Conservation (phyloP, 2,888 invertebrate genomes). For the Fragum whitleyi region DNA sequence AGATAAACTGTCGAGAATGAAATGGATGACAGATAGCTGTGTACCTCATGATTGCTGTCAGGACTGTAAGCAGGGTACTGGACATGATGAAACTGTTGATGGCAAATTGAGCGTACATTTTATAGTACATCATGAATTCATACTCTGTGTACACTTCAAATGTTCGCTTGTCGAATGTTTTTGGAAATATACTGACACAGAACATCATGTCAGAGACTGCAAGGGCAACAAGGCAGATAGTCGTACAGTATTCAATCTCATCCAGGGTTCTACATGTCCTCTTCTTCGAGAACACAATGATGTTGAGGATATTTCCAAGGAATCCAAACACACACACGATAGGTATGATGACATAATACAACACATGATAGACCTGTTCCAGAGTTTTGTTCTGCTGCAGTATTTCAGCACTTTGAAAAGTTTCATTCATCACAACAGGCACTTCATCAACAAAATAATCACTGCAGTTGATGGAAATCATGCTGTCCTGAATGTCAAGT, state of each 20-base stretch:
- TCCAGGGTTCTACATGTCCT: slow-evolving; percentile 84
- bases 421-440: slow-evolving; percentile 2
- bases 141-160: slow-evolving; percentile 87
- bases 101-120: slow-evolving; percentile 70
- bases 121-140: slow-evolving; percentile 75
- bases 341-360: slow-evolving; percentile 87
- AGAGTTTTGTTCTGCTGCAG: slow-evolving; percentile 17
- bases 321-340: slow-evolving; percentile 90
- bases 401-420: background rate
- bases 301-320: slow-evolving; percentile 91
- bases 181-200: slow-evolving; percentile 87
- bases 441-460: slow-evolving; percentile 20
- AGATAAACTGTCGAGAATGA: slow-evolving; percentile 89
- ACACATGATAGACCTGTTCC: slow-evolving; percentile 22
- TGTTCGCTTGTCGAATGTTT: slow-evolving; percentile 60
- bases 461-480: slow-evolving; percentile 7
- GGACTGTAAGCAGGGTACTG: slow-evolving; percentile 91
- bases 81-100: slow-evolving; percentile 87
- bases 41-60: slow-evolving; percentile 90
- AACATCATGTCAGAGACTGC: slow-evolving; percentile 90
- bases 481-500: background rate
- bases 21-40: slow-evolving; percentile 91
- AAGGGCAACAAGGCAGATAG: slow-evolving; percentile 90
- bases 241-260: slow-evolving; percentile 92
- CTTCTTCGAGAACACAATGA: slow-evolving; percentile 90